A percentile compares a stretch with the other conserved stretches of the same genome.
phyloP scores from a whole-genome alignment of 2,888 invertebrate species.

The Ypsolopha sequella region DNA sequence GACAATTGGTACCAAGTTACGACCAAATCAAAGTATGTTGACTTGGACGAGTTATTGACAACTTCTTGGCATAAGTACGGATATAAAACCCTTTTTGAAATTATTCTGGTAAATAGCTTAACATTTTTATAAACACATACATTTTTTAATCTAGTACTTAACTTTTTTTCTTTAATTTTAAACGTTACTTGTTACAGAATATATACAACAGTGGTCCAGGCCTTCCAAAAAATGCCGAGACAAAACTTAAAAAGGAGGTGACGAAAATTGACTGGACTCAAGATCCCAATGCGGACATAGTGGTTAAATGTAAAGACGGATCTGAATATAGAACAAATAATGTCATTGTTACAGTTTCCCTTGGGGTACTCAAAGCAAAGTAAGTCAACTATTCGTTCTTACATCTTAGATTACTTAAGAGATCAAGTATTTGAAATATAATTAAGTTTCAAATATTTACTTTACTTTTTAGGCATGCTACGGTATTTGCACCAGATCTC shows the following conservation, averaged over 20 bases:
- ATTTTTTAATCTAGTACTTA: too few species aligned
- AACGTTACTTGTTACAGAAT: slow-evolving; percentile 1
- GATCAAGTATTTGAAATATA: too few species aligned
- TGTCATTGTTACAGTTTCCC: slow-evolving; percentile 4
- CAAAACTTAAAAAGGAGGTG: slow-evolving; percentile 2
- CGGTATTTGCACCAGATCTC: slow-evolving; percentile 63
- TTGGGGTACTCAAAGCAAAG: slow-evolving; percentile 4
- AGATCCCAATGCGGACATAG: neutral
- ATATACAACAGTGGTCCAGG: slow-evolving; percentile 1
- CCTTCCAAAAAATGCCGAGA: neutral
- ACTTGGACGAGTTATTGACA: slow-evolving; percentile 1
- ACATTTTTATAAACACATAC: neutral
- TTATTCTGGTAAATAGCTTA: slow-evolving; percentile 8
- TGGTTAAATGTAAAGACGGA: slow-evolving; percentile 3
- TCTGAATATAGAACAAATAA: slow-evolving; percentile 2
- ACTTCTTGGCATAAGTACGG: slow-evolving; percentile 9
- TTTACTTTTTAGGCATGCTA: slow-evolving; percentile 20
- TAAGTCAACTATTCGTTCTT: neutral
- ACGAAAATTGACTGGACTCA: neutral
- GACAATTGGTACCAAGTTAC: slow-evolving; percentile 7
- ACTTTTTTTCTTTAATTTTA: neutral
- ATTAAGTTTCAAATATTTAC: too few species aligned
- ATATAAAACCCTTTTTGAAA: slow-evolving; percentile 10
- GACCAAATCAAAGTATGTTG: slow-evolving; percentile 2
- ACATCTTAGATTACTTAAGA: too few species aligned